Percentiles rank a stretch among this genome's conserved stretches.
Conservation (phyloP, 2,888 invertebrate genomes). For the Acronicta leporina region DNA sequence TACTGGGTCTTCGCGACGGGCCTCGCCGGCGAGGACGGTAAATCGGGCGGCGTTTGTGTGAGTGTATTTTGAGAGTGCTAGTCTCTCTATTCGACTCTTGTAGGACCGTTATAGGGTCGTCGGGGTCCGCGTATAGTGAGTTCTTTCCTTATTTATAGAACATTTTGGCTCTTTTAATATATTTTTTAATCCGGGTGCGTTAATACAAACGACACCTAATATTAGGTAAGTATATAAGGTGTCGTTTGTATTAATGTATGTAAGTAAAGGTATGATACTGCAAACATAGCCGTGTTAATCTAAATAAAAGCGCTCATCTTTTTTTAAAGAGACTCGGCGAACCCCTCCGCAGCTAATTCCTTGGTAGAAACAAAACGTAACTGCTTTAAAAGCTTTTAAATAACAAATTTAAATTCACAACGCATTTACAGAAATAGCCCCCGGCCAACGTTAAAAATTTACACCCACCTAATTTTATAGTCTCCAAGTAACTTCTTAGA, state of each 20-base stretch:
- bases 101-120: no score
- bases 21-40: no score
- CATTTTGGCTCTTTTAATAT: no score
- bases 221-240: no score
- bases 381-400: slow-evolving; percentile 60
- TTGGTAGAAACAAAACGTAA: slow-evolving; percentile 55
- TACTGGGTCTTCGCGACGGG: no score
- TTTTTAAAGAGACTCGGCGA: slow-evolving; percentile 10
- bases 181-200: no score
- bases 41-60: no score
- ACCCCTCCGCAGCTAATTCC: slow-evolving; percentile 45
- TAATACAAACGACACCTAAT: no score
- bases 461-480: slow-evolving; percentile 77
- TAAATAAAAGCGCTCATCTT: slow-evolving; percentile 34
- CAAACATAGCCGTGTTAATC: slow-evolving; percentile 1
- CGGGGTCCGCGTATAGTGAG: no score
- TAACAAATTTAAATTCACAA: slow-evolving; percentile 70
- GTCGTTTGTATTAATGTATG: background rate
- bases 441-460: slow-evolving; percentile 67
- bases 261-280: slow-evolving; percentile 1
- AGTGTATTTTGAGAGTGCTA: no score
- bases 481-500: slow-evolving; percentile 65
- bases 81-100: no score
- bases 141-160: no score
- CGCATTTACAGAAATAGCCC: slow-evolving; percentile 64